Evolutionary conservation across 2,888 invertebrate species (phyloP), one percentile per base, ranked within the genome.

Genomic region (Caenorhabditis uteleia): DNA sequence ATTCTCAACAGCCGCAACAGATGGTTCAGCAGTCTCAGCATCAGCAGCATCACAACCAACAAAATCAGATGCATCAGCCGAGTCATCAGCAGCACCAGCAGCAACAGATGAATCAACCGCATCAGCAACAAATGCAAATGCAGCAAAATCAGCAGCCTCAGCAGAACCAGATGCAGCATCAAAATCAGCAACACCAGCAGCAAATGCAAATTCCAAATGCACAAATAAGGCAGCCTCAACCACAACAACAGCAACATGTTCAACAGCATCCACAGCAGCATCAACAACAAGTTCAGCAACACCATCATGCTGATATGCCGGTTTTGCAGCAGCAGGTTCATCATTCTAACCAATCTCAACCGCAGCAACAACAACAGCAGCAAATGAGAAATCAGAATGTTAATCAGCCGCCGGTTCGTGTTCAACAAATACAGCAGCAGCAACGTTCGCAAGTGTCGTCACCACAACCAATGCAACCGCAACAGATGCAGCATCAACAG

Each of bases 281-380:
- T 16, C 50, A 51, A 29, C 44, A 40, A 18, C 38, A 44, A 39
- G 23, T 33, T 12, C 53, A 38, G 38, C 48, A 42, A 8, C 47
- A 55, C 8, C 47, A 23, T 16, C 34, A 21, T 25, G 25, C 34
- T n/a, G 31, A 54, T 27, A 42, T 50, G 31, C 23, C 14, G 14
- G 18, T 8, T n/a, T 29, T 18, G 21, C 42, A 27, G 12, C 54
- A 47, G 34, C 54, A 38, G 25, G 8, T 34, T 14, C 34, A 34
- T 5, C 10, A n/a, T 34, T n/a, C 34, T 5, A 7, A 7, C n/a
- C 48, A 47, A 38, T 44, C 45, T 12, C 45, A 44, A 38, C 47
- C 23, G 25, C 29, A 16, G 14, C 46, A 46, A 20, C 20, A 20
- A 18, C 36, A 44, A 2, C 42, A 42, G 31, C 57, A 34, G 18